A percentile compares a stretch with the other conserved stretches of the same genome.
Conservation (phyloP, 2,888 invertebrate species). For the Ditula angustiorana region DNA sequence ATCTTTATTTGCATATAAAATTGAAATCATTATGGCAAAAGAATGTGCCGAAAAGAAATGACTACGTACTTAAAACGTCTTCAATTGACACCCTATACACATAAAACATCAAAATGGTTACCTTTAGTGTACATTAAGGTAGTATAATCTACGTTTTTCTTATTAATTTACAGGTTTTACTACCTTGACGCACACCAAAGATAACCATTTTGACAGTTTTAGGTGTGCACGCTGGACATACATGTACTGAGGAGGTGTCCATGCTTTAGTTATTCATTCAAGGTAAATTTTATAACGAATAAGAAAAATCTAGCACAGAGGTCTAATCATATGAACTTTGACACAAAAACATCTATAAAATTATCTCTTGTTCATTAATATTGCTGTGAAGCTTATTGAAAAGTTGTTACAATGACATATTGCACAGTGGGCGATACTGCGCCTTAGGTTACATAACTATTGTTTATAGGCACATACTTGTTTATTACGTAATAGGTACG, state of each 20-base stretch:
- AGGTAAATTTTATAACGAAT: not conserved
- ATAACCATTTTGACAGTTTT: too few species aligned
- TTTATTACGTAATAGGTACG: constrained; percentile 14
- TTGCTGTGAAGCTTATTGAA: constrained; percentile 33
- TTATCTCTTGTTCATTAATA: constrained; percentile 30
- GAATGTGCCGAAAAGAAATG: too few species aligned
- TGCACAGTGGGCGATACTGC: constrained; percentile 47
- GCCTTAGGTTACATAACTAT: constrained; percentile 47
- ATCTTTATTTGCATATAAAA: too few species aligned
- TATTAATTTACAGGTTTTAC: too few species aligned
- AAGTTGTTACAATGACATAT: constrained; percentile 49
- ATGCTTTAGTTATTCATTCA: not conserved
- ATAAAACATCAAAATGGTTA: too few species aligned
- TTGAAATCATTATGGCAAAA: too few species aligned
- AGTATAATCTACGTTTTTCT: too few species aligned
- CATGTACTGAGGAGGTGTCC: not conserved
- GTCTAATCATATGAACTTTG: constrained; percentile 33
- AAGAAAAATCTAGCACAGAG: constrained; percentile 20
- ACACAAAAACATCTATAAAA: constrained; percentile 18
- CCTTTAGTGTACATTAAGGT: too few species aligned
- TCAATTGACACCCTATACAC: too few species aligned
- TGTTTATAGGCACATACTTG: constrained; percentile 33
- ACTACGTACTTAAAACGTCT: too few species aligned
- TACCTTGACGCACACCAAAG: too few species aligned
- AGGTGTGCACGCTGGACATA: too few species aligned